A percentile compares a stretch with the other conserved stretches of the same genome.
Evolutionary conservation across 37 sponge, comb jelly and placozoan species (phyloP).

Genomic region (Lycopodina hypogea): DNA sequence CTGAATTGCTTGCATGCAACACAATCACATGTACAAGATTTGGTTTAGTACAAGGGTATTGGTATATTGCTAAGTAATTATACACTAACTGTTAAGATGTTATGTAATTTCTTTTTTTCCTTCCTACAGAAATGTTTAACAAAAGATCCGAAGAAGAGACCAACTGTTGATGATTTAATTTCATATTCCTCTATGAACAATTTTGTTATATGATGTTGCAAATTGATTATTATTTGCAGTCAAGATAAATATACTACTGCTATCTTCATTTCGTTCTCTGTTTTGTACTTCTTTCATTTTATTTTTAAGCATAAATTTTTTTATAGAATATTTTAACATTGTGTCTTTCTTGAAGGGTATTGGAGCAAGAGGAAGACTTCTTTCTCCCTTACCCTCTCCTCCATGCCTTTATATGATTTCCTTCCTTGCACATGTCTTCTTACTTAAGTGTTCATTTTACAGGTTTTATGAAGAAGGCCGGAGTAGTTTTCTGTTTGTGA

Average conservation of each 20-base stretch:
- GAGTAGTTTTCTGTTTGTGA: too few relatives aligned
- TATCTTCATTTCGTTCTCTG: neutral
- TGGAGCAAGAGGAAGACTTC: too few relatives aligned
- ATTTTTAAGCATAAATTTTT: neutral
- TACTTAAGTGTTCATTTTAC: too few relatives aligned
- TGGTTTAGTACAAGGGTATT: too few relatives aligned
- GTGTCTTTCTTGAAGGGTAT: too few relatives aligned
- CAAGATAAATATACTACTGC: neutral
- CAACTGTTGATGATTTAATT: constrained; percentile 58
- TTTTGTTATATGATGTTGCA: neutral
- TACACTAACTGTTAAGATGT: too few relatives aligned
- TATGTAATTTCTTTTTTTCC: neutral
- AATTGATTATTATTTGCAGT: neutral
- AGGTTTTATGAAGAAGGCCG: too few relatives aligned
- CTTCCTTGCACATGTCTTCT: neutral
- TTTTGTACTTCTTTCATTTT: neutral
- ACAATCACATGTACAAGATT: too few relatives aligned
- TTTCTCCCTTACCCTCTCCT: neutral
- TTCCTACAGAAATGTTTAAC: constrained; percentile 46
- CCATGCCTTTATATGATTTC: neutral
- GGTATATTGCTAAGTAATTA: too few relatives aligned
- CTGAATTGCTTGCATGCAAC: too few relatives aligned
- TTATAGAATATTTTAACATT: neutral
- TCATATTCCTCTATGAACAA: constrained; percentile 16
- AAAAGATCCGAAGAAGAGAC: constrained; percentile 56